These are phyloP conservation scores for Ginglymostoma cirratum DNA, from an alignment of 2,113 vertebrate species.

Conservation along the genomic window DNA sequence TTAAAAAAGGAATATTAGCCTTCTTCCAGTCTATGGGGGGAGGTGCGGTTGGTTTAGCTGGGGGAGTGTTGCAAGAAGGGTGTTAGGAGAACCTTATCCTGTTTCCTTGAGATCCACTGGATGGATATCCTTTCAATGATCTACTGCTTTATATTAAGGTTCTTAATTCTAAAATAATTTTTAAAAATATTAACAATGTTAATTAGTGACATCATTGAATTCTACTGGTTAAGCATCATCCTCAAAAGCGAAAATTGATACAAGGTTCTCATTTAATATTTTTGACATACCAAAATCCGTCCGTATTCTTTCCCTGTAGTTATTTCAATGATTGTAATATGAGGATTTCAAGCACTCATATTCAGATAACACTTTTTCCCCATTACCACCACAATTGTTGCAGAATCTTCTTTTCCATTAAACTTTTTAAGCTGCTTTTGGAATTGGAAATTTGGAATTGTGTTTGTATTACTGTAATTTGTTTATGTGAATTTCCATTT, in stretches of 20 bases:
- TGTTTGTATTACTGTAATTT: not conserved
- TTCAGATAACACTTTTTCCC: not conserved
- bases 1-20: not conserved
- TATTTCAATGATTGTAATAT: not conserved
- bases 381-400: not conserved
- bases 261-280: not conserved
- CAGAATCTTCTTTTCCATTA: not conserved
- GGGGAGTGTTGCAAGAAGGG: too few relatives aligned
- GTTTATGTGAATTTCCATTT: not conserved
- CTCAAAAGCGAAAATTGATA: not conserved
- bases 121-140: not conserved
- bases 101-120: not conserved
- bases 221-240: not conserved
- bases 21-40: not conserved
- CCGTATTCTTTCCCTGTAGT: not conserved
- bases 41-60: not conserved
- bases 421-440: not conserved
- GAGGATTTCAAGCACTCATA: not conserved
- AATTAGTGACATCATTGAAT: not conserved
- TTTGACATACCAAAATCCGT: not conserved
- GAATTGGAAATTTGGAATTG: not conserved
- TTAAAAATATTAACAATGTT: not conserved
- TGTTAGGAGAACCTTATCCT: not conserved
- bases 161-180: not conserved
- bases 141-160: not conserved